Percentiles rank a stretch among this genome's conserved stretches.
Evolutionary conservation across 2,113 vertebrate species (phyloP).

Genomic region (Uropsilus gracilis): DNA sequence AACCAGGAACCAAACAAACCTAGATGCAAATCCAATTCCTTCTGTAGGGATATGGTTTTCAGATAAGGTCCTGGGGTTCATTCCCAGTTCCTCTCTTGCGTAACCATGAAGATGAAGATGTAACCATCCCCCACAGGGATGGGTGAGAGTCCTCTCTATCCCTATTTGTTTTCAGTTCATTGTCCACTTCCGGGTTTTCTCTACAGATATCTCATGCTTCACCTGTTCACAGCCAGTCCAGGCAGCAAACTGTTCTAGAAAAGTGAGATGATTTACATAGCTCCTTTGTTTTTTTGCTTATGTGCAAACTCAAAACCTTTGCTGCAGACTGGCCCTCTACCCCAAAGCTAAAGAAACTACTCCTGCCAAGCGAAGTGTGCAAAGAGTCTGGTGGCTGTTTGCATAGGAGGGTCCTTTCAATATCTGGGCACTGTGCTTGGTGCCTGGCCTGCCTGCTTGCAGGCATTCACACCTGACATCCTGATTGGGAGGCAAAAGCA

Average conservation of each 20-base stretch:
- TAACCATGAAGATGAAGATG: too few relatives aligned
- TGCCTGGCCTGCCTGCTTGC: accelerated
- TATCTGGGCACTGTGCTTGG: too few relatives aligned
- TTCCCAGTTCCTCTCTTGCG: neutral
- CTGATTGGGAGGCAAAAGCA: neutral
- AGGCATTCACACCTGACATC: neutral
- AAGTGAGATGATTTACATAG: neutral
- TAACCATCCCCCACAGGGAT: too few relatives aligned
- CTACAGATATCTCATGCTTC: accelerated
- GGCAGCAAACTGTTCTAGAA: neutral
- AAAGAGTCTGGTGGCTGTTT: too few relatives aligned
- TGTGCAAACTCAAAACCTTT: neutral
- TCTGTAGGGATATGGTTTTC: neutral
- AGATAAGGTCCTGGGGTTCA: neutral
- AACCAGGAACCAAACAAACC: neutral
- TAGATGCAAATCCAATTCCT: neutral
- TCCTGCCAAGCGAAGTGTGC: neutral
- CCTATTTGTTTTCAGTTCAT: neutral
- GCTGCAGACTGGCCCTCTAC: too few relatives aligned
- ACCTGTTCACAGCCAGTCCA: neutral
- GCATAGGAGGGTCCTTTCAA: too few relatives aligned
- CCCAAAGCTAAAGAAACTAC: neutral
- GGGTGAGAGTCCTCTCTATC: accelerated
- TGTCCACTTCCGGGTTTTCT: neutral
- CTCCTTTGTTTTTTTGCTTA: neutral